A percentile compares a stretch with the other conserved stretches of the same genome.
Evolutionary conservation across 2,113 vertebrate species (phyloP).

Genomic region (Perca flavescens): DNA sequence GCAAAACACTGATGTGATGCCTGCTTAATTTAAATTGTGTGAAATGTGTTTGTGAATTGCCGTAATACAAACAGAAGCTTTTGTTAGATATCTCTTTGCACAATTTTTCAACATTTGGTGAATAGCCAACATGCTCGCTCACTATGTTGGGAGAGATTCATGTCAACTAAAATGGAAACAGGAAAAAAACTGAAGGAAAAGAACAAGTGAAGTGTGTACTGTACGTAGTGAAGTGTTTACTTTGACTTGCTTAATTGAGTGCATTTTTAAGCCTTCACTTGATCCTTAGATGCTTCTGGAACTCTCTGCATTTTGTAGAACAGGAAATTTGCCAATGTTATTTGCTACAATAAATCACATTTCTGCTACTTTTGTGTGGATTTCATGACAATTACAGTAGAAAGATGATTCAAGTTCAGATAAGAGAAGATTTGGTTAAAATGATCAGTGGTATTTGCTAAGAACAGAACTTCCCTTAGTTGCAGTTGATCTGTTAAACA

Average conservation of each 20-base stretch:
- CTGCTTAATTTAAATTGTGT: conserved; percentile 55
- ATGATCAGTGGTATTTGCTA: neutral
- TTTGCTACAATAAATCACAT: conserved; percentile 79
- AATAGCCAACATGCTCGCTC: neutral
- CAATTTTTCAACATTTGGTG: conserved; percentile 17
- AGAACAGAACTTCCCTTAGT: neutral
- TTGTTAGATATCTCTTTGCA: conserved; percentile 31
- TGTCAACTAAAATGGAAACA: neutral
- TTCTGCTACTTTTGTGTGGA: conserved; percentile 64
- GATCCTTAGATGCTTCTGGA: conserved; percentile 65
- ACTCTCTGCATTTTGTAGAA: conserved; percentile 70
- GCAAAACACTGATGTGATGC: conserved; percentile 34
- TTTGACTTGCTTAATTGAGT: conserved; percentile 43
- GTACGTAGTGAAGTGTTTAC: conserved; percentile 26
- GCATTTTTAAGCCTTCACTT: conserved; percentile 59
- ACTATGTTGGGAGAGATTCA: neutral
- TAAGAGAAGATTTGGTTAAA: neutral
- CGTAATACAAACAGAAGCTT: conserved; percentile 36
- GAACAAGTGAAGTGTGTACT: conserved; percentile 13
- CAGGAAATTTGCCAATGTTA: conserved; percentile 58
- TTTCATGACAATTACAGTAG: neutral
- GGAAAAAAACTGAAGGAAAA: conserved; percentile 30
- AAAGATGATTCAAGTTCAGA: neutral
- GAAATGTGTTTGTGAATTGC: conserved; percentile 51
- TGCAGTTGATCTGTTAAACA: neutral